These are phyloP conservation scores for Scotopteryx bipunctaria DNA, from an alignment of 2,888 invertebrate species.

Conservation along the genomic window DNA sequence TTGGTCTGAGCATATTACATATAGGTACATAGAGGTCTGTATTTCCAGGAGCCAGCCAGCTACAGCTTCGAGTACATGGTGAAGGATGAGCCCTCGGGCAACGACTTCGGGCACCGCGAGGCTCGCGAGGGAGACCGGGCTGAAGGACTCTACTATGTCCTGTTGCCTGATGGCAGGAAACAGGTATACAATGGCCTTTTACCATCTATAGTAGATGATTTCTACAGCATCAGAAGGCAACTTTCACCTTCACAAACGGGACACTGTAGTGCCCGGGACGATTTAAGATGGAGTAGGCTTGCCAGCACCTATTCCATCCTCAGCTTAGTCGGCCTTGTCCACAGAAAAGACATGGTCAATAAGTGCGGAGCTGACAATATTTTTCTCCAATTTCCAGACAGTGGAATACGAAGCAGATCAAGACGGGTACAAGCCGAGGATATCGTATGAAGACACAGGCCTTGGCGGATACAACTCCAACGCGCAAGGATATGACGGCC, in stretches of 20 bases:
- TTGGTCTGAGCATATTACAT: background rate
- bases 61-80: slow-evolving; percentile 88
- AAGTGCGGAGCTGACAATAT: no score
- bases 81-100: slow-evolving; percentile 85
- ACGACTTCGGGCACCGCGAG: slow-evolving; percentile 87
- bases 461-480: slow-evolving; percentile 40
- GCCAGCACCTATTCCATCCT: no score
- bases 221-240: no score
- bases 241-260: no score
- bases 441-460: slow-evolving; percentile 85
- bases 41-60: slow-evolving; percentile 85
- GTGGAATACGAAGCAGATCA: slow-evolving; percentile 88
- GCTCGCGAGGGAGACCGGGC: slow-evolving; percentile 85
- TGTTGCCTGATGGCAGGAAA: slow-evolving; percentile 87
- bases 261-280: no score
- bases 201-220: no score
- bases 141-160: slow-evolving; percentile 85
- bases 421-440: slow-evolving; percentile 86
- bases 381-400: slow-evolving; percentile 71
- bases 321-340: no score
- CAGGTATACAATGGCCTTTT: no score
- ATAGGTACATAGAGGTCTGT: background rate
- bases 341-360: no score
- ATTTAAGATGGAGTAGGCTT: no score
- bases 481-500: slow-evolving; percentile 41